Evolutionary conservation across 2,888 invertebrate genomes (phyloP).

Genomic region (Epinotia brunnichana): DNA sequence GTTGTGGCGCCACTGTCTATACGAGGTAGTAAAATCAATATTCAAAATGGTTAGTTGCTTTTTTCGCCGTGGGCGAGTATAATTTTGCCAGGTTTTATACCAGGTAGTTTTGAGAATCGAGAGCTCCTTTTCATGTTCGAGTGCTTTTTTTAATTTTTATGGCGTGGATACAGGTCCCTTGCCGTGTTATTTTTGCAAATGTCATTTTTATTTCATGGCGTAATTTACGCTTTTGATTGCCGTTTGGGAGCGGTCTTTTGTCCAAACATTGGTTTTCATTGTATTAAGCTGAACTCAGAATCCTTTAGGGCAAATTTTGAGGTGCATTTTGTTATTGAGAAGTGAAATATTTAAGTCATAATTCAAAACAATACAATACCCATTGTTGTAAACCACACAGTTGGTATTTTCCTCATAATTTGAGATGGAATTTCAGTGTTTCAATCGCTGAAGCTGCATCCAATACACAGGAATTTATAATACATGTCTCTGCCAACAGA

Average conservation of each 20-base stretch:
- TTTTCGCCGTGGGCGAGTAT: constrained; percentile 1
- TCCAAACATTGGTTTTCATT: not conserved
- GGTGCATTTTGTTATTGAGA: constrained; percentile 6
- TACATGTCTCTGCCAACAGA: not conserved
- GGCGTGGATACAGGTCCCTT: constrained; percentile 5
- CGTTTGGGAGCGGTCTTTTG: constrained; percentile 16
- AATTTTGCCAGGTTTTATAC: constrained; percentile 38
- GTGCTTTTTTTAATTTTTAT: constrained; percentile 25
- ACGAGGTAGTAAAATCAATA: constrained; percentile 1
- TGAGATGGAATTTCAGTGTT: constrained; percentile 2
- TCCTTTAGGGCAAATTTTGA: not conserved
- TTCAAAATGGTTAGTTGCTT: constrained; percentile 5
- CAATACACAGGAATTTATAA: not conserved
- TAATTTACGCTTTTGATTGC: constrained; percentile 30
- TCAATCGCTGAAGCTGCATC: not conserved
- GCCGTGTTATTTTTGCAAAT: constrained; percentile 13
- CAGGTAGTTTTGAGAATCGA: constrained; percentile 38
- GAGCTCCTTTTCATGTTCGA: constrained; percentile 24
- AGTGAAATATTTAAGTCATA: constrained; percentile 17
- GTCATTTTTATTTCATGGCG: constrained; percentile 29
- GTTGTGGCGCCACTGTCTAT: constrained; percentile 18
- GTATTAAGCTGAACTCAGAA: not conserved
- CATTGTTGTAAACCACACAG: constrained; percentile 19
- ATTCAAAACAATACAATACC: constrained; percentile 19
- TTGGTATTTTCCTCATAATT: constrained; percentile 4